Evolutionary conservation across 1,140 invertebrate species (phyloP), one percentile per base, ranked within the genome.

Genomic region (Cyrtorhinus lividipennis): DNA sequence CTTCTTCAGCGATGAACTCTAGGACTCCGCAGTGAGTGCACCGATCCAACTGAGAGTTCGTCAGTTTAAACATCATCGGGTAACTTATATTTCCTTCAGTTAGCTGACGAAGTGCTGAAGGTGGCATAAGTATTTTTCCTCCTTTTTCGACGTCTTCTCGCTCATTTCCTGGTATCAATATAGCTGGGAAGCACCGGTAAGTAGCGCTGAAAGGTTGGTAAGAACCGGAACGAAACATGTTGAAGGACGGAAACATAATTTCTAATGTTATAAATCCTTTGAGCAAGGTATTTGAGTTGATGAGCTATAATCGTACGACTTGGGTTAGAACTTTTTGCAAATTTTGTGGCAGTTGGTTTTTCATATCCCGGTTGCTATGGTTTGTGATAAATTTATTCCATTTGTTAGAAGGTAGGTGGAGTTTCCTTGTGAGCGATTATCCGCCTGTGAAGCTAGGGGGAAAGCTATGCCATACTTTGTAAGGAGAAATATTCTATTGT

Each of bases 1-100:
- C 95, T 78, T 99, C 97, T 74, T 99, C 95, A 2, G 96, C 95
- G 2, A 98, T 91, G 81, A 99, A 99, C 75, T 99, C 97, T 56
- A 99, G 73, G 0, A 99, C 97, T 65, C 97, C 97, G 77, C 92
- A 95, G 73, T 99, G 97, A 8, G 95, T 98, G 12, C 86, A 79
- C 67, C 92, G 78, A 66, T 86, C 86, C 2, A 84, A 86, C 68
- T 87, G 88, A 66, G 83, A 84, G 72, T 98, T 98, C 30, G 84
- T 92, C 2, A 99, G 75, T 75, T 97, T 98, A 71, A 99, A 99
- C 56, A 99, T 78, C 95, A 99, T 99, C 0, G 96, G 96, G 73
- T 98, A 99, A 70, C 92, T 91, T 65, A 98, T 95, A 74, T 97
- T 98, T 0, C 98, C 77, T 61, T 94, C 81, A n/a, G 93, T 96